These are phyloP conservation scores for Drosophila conformis DNA, from an alignment of 2,888 invertebrate genomes.

Conservation along the genomic window DNA sequence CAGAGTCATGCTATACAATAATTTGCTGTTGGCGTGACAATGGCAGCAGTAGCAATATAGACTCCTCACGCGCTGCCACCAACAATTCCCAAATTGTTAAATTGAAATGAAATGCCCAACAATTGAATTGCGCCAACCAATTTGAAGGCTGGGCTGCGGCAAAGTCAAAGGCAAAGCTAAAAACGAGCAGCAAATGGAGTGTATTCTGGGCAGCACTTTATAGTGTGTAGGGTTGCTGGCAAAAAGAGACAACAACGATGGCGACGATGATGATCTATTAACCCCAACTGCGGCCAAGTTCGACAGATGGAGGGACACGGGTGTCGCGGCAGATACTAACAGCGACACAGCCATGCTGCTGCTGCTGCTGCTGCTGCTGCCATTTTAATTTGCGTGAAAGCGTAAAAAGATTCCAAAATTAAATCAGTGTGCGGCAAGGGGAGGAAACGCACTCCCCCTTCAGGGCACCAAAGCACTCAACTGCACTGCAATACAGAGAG, in stretches of 20 bases:
- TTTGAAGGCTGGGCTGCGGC: slow-evolving; percentile 52
- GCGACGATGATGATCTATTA: slow-evolving; percentile 62
- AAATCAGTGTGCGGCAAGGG: slow-evolving; percentile 61
- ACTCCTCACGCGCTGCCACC: slow-evolving; percentile 22
- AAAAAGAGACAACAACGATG: not conserved
- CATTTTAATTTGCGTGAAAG: slow-evolving; percentile 75
- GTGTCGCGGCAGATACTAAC: slow-evolving; percentile 4
- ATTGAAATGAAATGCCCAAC: slow-evolving; percentile 77
- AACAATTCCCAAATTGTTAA: slow-evolving; percentile 68
- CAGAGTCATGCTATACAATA: slow-evolving; percentile 47
- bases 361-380: slow-evolving; percentile 18
- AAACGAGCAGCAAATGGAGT: not conserved
- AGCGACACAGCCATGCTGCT: slow-evolving; percentile 1
- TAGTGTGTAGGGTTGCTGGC: not conserved
- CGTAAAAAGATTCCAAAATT: slow-evolving; percentile 72
- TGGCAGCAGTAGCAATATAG: slow-evolving; percentile 11
- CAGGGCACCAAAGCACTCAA: not conserved
- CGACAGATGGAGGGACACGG: slow-evolving; percentile 21
- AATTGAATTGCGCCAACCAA: slow-evolving; percentile 70
- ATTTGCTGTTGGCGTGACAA: slow-evolving; percentile 39
- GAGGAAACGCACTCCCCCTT: slow-evolving; percentile 5
- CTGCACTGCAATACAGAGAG: slow-evolving; percentile 35
- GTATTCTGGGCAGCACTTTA: not conserved
- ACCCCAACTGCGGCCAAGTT: slow-evolving; percentile 51
- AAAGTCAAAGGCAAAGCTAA: slow-evolving; percentile 22